phyloP scores from a whole-genome alignment of 2,797 vertebrate genomes.

The Buphagus erythrorhynchus region DNA sequence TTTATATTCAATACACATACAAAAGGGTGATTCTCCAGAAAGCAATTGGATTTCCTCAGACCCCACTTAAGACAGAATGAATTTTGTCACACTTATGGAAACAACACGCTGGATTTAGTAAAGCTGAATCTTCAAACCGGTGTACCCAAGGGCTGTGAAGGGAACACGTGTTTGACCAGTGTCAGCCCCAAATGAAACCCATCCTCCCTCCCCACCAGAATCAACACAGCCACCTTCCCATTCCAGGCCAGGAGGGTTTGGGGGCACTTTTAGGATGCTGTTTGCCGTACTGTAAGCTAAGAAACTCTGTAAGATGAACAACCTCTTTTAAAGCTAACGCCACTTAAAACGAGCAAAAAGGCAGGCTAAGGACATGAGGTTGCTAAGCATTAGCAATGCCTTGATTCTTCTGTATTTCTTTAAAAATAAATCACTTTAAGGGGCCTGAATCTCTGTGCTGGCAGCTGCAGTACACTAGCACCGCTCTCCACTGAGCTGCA shows the following conservation, averaged over 20 bases:
- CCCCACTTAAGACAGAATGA: background rate
- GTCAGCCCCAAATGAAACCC: background rate
- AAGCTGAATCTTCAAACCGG: background rate
- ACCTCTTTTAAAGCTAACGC: slow-evolving; percentile 55
- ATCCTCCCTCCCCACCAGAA: background rate
- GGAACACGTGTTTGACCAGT: background rate
- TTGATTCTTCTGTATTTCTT: background rate
- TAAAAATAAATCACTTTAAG: background rate
- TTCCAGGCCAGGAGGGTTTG: background rate
- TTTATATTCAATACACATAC: background rate
- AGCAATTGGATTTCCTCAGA: background rate
- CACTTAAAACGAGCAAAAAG: slow-evolving; percentile 20
- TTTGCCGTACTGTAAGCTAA: background rate
- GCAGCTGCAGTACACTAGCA: background rate
- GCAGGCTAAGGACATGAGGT: slow-evolving; percentile 42
- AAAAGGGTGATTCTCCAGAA: slow-evolving; percentile 27
- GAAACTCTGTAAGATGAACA: slow-evolving; percentile 4
- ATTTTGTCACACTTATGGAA: background rate
- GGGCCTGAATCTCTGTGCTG: slow-evolving; percentile 23
- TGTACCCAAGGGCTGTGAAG: background rate
- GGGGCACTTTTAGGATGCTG: slow-evolving; percentile 2
- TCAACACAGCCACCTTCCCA: background rate
- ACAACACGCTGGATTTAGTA: background rate
- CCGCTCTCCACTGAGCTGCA: background rate
- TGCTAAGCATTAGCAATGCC: slow-evolving; percentile 47